Conservation (phyloP, 2,113 vertebrate species). For the Grantiella picta region DNA sequence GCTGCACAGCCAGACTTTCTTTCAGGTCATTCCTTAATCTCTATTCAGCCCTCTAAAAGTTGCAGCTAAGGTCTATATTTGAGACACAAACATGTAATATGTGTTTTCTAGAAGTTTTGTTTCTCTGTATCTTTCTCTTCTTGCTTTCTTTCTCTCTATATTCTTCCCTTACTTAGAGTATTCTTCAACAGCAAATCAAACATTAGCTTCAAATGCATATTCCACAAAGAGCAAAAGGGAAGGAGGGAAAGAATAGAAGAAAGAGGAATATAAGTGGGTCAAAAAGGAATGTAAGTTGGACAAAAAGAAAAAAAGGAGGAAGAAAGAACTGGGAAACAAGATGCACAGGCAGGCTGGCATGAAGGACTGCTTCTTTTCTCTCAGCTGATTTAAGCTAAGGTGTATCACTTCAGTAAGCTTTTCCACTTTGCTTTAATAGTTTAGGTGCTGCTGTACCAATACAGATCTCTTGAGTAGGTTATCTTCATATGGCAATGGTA, state of each 20-base stretch:
- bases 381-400: not conserved
- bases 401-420: not conserved
- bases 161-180: not conserved
- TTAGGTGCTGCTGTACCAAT: not conserved
- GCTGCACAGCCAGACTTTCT: not conserved
- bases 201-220: not conserved
- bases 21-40: not conserved
- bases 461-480: not conserved
- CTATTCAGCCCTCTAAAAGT: not conserved
- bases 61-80: not conserved
- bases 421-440: not conserved
- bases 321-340: not conserved
- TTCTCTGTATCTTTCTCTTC: not conserved
- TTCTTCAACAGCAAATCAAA: not conserved
- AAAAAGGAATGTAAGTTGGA: not conserved
- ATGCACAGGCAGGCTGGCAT: not conserved
- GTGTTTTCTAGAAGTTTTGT: not conserved
- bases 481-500: not conserved
- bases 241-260: not conserved
- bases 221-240: not conserved
- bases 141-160: not conserved
- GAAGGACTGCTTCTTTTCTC: not conserved
- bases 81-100: not conserved
- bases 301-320: not conserved
- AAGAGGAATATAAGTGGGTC: not conserved